phyloP scores from a whole-genome alignment of 2,797 vertebrate genomes.

The Dendrocincla tyrannina region DNA sequence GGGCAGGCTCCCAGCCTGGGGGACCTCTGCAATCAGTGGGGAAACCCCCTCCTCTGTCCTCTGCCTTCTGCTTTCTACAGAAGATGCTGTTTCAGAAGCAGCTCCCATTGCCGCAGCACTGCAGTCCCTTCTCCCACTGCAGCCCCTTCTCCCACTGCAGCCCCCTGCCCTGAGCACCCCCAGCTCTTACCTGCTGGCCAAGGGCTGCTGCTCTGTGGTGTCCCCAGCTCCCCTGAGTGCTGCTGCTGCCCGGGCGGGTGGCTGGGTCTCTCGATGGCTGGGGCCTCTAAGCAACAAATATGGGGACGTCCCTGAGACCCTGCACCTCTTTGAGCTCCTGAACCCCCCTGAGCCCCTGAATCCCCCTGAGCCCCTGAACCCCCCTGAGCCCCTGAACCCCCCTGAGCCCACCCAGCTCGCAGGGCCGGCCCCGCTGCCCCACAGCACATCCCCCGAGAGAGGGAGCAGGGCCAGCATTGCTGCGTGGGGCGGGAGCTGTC shows the following conservation, averaged over 20 bases:
- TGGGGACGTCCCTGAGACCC: rapidly evolving
- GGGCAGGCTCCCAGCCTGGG: not conserved
- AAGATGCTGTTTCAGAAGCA: not conserved
- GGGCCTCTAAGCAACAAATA: not conserved
- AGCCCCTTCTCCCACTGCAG: not conserved
- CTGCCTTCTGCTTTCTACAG: not conserved
- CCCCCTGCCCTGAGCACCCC: not conserved
- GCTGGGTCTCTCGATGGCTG: rapidly evolving
- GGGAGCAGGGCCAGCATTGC: too few relatives aligned
- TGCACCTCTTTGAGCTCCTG: not conserved
- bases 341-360: too few relatives aligned
- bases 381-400: too few relatives aligned
- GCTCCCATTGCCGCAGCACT: rapidly evolving
- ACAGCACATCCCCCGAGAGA: too few relatives aligned
- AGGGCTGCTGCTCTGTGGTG: rapidly evolving
- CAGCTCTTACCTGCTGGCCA: not conserved
- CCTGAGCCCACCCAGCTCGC: not conserved
- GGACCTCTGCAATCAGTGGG: not conserved
- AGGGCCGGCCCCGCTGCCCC: too few relatives aligned
- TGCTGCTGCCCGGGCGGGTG: rapidly evolving
- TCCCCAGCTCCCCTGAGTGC: rapidly evolving
- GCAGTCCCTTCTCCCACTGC: not conserved
- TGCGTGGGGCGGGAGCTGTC: too few relatives aligned
- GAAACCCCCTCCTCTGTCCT: not conserved
- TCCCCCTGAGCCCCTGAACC: too few relatives aligned